Evolutionary conservation across 92 coral and sea anemone genomes (phyloP).

Genomic region (Nematostella vectensis): DNA sequence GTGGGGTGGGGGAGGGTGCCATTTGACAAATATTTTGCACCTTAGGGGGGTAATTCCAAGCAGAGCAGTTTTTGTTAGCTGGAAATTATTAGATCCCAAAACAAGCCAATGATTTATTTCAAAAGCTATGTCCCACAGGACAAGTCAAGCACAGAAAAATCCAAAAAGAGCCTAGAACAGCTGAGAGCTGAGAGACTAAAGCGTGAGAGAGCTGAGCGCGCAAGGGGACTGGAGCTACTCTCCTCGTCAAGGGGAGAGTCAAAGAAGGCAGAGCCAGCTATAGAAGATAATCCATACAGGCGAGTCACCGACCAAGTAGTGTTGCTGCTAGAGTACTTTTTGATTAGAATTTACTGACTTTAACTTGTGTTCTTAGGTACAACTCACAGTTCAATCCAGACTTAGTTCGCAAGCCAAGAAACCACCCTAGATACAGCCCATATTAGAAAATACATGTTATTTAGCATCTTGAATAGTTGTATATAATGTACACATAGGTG

Average conservation of each 20-base stretch:
- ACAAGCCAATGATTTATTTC: too few relatives aligned
- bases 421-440: slow-evolving; percentile 51
- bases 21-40: too few relatives aligned
- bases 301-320: not conserved
- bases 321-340: not conserved
- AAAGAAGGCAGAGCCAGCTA: slow-evolving; percentile 8
- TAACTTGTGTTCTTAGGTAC: slow-evolving; percentile 36
- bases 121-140: too few relatives aligned
- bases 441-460: slow-evolving; percentile 18
- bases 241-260: slow-evolving; percentile 43
- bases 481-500: not conserved
- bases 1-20: too few relatives aligned
- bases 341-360: too few relatives aligned
- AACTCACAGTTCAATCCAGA: slow-evolving; percentile 94
- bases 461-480: not conserved
- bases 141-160: too few relatives aligned
- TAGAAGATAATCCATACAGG: slow-evolving; percentile 49
- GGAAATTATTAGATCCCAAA: too few relatives aligned
- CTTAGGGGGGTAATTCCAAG: too few relatives aligned
- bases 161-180: slow-evolving; percentile 77
- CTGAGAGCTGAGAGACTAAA: slow-evolving; percentile 78
- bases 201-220: slow-evolving; percentile 76
- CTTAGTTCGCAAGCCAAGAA: slow-evolving; percentile 66
- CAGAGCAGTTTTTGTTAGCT: too few relatives aligned
- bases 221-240: slow-evolving; percentile 56